Evolutionary conservation across 2,797 vertebrate species (phyloP).

Genomic region (Lepus townsendii): DNA sequence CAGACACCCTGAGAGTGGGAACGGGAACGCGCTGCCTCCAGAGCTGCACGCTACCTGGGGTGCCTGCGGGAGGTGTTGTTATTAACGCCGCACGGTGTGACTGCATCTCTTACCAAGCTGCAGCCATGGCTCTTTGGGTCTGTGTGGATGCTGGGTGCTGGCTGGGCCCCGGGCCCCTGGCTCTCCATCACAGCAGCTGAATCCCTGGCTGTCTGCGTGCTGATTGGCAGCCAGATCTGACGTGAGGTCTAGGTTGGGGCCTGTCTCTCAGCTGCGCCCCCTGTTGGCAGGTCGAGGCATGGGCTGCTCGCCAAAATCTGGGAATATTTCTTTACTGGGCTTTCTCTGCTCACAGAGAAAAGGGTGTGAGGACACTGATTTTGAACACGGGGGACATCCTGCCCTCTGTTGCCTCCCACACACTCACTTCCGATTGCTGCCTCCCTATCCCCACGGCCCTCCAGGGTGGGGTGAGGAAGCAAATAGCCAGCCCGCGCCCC

Average conservation of each 20-base stretch:
- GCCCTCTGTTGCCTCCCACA: background rate
- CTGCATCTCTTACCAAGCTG: background rate
- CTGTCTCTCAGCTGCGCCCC: background rate
- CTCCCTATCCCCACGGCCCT: background rate
- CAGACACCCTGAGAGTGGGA: background rate
- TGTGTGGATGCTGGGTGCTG: too few relatives aligned
- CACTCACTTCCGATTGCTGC: background rate
- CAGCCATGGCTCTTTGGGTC: background rate
- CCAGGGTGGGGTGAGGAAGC: background rate
- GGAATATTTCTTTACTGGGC: background rate
- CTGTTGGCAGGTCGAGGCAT: background rate
- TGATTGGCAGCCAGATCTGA: background rate
- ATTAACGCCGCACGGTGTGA: background rate
- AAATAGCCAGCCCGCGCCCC: background rate
- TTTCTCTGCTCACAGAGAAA: background rate
- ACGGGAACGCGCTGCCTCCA: background rate
- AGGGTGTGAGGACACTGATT: background rate
- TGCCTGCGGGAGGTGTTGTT: background rate
- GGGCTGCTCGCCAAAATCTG: background rate
- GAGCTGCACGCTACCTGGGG: background rate
- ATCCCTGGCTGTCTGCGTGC: background rate
- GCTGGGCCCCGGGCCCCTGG: background rate
- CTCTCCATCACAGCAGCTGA: background rate
- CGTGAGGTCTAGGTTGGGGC: background rate
- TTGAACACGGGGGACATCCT: background rate